Conservation (phyloP, 2,797 vertebrate genomes). For the Siniperca undulata region DNA sequence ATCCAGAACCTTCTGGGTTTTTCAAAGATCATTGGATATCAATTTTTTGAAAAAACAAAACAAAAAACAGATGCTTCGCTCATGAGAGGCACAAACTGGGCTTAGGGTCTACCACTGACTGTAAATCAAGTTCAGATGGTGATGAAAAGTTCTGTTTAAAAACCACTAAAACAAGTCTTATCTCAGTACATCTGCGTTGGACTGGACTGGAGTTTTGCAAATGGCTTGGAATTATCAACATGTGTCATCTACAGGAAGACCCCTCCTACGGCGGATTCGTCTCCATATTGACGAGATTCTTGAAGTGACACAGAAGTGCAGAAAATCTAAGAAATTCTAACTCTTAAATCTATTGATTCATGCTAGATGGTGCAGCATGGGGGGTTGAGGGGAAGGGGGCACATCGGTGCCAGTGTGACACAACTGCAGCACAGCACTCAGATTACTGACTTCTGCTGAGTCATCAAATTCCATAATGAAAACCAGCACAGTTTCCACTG, state of each 20-base stretch:
- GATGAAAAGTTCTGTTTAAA: too few relatives aligned
- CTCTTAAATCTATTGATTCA: not conserved
- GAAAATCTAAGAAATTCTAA: not conserved
- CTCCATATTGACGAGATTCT: not conserved
- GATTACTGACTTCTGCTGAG: constrained; percentile 51
- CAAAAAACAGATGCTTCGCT: too few relatives aligned
- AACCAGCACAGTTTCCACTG: constrained; percentile 39
- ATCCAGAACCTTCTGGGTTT: not conserved
- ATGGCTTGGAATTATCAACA: not conserved
- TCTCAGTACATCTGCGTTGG: not conserved
- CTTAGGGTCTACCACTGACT: too few relatives aligned
- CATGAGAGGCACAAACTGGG: not conserved
- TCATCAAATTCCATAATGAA: constrained; percentile 58
- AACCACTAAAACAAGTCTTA: not conserved
- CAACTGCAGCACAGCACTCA: constrained; percentile 25
- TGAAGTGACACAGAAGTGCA: not conserved
- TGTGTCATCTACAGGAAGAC: not conserved
- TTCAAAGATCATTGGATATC: not conserved
- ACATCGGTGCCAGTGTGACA: constrained; percentile 3
- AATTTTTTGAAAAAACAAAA: too few relatives aligned
- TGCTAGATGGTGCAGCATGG: not conserved
- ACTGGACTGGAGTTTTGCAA: not conserved
- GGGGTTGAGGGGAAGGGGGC: not conserved
- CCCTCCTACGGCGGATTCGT: too few relatives aligned
- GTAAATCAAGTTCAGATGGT: too few relatives aligned